These are phyloP conservation scores for Dipodomys ordii DNA, from an alignment of 2,113 vertebrate genomes.

Conservation along the genomic window DNA sequence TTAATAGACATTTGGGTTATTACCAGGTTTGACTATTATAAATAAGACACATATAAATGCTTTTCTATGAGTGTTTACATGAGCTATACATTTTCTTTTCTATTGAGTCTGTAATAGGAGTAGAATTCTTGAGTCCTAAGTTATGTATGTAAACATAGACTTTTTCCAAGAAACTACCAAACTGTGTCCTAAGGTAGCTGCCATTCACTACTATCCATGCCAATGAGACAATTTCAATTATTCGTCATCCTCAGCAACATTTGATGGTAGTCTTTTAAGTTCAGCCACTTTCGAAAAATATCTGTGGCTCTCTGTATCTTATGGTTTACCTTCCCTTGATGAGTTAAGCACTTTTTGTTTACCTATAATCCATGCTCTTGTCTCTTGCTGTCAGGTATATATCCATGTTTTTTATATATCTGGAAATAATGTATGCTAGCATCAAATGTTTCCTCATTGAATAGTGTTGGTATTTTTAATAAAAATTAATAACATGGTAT, in stretches of 20 bases:
- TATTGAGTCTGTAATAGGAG: not conserved
- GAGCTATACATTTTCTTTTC: not conserved
- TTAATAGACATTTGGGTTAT: not conserved
- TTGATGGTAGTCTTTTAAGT: conserved; percentile 10
- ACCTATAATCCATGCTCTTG: not conserved
- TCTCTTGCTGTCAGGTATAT: not conserved
- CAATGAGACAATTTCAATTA: not conserved
- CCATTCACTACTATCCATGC: not conserved
- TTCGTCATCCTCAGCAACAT: not conserved
- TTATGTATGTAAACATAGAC: not conserved
- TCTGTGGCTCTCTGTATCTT: not conserved
- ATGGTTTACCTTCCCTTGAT: not conserved
- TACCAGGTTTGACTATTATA: not conserved
- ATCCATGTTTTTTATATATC: not conserved
- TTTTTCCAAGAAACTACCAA: not conserved
- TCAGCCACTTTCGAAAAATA: not conserved
- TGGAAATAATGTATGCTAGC: not conserved
- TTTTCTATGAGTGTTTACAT: not conserved
- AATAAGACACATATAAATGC: not conserved
- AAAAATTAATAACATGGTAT: not conserved
- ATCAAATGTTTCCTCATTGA: not conserved
- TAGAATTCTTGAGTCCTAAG: not conserved
- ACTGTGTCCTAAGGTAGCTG: not conserved
- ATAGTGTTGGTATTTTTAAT: not conserved
- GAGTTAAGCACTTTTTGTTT: not conserved